Evolutionary conservation across 2,797 vertebrate species (phyloP).

Genomic region (Argentina silus): DNA sequence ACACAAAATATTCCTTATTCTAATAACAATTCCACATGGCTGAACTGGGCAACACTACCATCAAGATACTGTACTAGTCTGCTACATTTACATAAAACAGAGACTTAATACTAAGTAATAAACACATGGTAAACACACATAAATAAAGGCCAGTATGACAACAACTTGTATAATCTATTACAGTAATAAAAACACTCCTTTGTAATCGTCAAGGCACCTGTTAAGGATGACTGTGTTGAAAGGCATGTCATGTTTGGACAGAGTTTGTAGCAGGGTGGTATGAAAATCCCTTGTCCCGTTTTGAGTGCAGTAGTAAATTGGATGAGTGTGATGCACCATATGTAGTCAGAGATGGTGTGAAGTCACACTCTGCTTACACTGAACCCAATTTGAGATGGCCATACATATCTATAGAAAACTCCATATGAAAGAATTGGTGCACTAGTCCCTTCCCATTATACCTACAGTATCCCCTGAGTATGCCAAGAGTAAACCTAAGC

Average conservation of each 20-base stretch:
- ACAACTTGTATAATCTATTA: conserved; percentile 19
- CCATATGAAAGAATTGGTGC: neutral
- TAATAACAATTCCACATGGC: neutral
- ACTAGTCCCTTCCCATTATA: conserved; percentile 16
- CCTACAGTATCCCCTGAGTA: conserved; percentile 27
- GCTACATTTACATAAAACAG: neutral
- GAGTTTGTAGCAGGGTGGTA: conserved; percentile 62
- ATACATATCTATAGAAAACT: conserved; percentile 17
- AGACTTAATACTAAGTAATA: conserved; percentile 10
- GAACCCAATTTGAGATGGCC: conserved; percentile 51
- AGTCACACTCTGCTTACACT: conserved; percentile 54
- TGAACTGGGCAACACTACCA: neutral
- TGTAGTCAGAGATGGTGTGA: conserved; percentile 53
- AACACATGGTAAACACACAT: conserved; percentile 42
- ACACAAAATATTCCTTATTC: neutral
- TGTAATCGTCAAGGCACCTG: conserved; percentile 6
- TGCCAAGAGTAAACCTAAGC: conserved; percentile 4
- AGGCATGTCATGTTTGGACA: conserved; percentile 62
- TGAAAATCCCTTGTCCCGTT: conserved; percentile 45
- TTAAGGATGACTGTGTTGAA: conserved; percentile 44
- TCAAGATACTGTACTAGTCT: neutral
- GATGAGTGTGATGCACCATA: conserved; percentile 21
- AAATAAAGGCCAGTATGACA: conserved; percentile 51
- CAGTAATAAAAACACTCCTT: conserved; percentile 19
- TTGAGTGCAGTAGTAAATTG: conserved; percentile 44